Evolutionary conservation across 2,888 invertebrate species (phyloP), one percentile per base, ranked within the genome.

Genomic region (Torymus texanus): DNA sequence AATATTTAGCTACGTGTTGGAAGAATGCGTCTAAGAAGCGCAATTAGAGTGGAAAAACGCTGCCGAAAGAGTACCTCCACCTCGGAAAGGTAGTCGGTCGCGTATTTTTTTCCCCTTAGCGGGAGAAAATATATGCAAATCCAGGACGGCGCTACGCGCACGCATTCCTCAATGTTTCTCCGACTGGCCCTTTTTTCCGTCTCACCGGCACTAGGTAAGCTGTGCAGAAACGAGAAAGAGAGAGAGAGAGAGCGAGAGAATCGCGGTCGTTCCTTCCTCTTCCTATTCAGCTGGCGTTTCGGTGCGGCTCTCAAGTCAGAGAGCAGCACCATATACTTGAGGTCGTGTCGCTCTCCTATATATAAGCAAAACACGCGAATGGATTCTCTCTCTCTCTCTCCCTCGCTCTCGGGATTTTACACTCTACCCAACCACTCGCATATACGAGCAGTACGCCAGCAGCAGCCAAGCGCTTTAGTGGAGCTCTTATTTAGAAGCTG

Each of bases 401-500:
- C 41, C 41, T 41, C 10, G 62, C 29, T 13, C 41, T 56, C 73
- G 67, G 51, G 75, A 75, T 67, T 75, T 75, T 59, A 61, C 75
- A 24, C 67, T 67, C 51, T 41, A 59, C 59, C 74, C 50, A 65
- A 65, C 58, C 41, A 11, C 63, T 11, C 11, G 16, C 56, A 21
- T 12, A 14, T 12, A 14, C 18, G 50, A 50, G 50, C 8, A 41
- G 41, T 21, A 21, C 41, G 41, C 41, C 8, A 41, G 29, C 21
- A 21, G 29, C 8, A 8, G 41, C 41, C 41, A 41, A 41, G 41
- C 5, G 21, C n/a, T 59, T 75, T 29, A 59, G 41, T 41, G 41
- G 59, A 75, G 75, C 75, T 58, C 75, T 75, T 66, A 75, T 59
- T 75, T 75, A 75, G 24, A 61, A 56, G 56, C 18, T 10, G 59